Evolutionary conservation across 2,797 vertebrate species (phyloP).

Genomic region (Megaceryle alcyon): DNA sequence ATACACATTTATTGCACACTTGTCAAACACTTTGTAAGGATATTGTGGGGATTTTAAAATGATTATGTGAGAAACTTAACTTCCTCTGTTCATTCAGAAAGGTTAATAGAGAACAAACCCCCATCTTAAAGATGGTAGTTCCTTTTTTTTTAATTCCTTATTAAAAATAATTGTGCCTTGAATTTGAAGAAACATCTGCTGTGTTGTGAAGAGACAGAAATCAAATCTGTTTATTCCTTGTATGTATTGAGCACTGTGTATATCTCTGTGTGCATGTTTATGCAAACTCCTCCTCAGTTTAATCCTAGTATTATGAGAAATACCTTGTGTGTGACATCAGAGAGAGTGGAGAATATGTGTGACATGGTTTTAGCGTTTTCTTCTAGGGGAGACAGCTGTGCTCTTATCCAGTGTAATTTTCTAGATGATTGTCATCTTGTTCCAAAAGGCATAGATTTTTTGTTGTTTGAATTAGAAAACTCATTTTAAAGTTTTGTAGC

Average conservation of each 20-base stretch:
- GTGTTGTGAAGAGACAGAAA: conserved; percentile 8
- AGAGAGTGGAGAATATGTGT: background rate
- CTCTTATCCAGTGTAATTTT: background rate
- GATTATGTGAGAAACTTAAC: background rate
- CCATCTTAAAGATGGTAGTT: background rate
- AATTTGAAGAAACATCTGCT: conserved; percentile 50
- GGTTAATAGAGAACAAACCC: background rate
- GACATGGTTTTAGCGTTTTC: background rate
- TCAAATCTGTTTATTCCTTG: conserved; percentile 1
- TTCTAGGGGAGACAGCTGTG: background rate
- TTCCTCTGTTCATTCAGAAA: background rate
- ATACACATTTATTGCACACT: background rate
- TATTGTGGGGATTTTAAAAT: background rate
- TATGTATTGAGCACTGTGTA: background rate
- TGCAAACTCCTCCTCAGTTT: background rate
- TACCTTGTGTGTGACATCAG: background rate
- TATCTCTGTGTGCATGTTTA: background rate
- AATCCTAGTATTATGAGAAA: background rate
- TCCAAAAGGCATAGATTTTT: background rate
- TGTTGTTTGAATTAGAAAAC: background rate
- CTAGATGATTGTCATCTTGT: background rate
- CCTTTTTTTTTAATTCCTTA: conserved; percentile 16
- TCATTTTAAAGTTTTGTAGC: background rate
- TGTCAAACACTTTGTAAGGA: background rate
- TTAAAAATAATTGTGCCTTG: conserved; percentile 37